phyloP scores from a whole-genome alignment of 2,797 vertebrate genomes.

The Parauchenoglanis punctatus region DNA sequence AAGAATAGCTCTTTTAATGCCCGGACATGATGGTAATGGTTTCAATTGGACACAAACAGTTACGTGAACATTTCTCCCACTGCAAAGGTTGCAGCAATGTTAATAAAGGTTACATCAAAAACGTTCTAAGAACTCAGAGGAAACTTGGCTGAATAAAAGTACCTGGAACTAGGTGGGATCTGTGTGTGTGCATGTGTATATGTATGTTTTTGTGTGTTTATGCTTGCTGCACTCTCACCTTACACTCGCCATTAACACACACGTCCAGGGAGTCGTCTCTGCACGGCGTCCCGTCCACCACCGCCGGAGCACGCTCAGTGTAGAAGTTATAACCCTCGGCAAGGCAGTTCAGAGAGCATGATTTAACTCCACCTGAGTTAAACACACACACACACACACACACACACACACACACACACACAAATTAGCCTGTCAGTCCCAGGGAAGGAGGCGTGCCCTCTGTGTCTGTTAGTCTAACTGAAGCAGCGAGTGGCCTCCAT shows the following conservation, averaged over 20 bases:
- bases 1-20: neutral
- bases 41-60: neutral
- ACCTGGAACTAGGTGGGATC: neutral
- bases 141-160: neutral
- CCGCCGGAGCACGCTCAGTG: slow-evolving; percentile 91
- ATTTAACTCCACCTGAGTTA: slow-evolving; percentile 88
- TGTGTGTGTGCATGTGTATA: neutral
- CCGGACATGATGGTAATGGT: neutral
- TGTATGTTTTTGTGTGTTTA: neutral
- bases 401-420: neutral
- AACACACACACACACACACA: slow-evolving; percentile 37
- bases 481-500: neutral
- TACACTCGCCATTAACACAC: slow-evolving; percentile 96
- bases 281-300: slow-evolving; percentile 92
- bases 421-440: neutral
- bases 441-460: neutral
- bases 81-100: neutral
- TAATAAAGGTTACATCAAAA: neutral
- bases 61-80: neutral
- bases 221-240: slow-evolving; percentile 74
- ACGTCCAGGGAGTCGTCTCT: slow-evolving; percentile 90
- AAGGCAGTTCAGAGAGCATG: slow-evolving; percentile 94
- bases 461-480: neutral
- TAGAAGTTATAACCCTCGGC: slow-evolving; percentile 99
- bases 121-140: neutral